These are phyloP conservation scores for Orthosia gracilis DNA, from an alignment of 2,888 invertebrate species.

Conservation along the genomic window DNA sequence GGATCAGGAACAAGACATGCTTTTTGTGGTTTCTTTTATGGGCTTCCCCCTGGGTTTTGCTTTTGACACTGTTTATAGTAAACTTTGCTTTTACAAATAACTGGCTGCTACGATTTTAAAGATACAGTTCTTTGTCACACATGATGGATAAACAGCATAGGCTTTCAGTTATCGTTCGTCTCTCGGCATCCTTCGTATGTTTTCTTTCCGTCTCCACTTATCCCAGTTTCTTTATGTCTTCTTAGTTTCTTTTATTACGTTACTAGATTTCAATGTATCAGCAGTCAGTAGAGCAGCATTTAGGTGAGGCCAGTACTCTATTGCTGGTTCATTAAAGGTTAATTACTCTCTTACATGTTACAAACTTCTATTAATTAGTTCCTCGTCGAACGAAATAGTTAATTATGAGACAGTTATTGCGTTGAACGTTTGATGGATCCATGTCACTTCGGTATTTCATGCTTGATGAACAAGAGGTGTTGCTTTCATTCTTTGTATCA, in stretches of 20 bases:
- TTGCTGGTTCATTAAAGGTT: slow-evolving; percentile 28
- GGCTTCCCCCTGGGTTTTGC: background rate
- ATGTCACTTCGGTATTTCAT: slow-evolving; percentile 49
- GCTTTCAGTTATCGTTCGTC: background rate
- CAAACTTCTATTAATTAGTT: slow-evolving; percentile 39
- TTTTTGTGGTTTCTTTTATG: background rate
- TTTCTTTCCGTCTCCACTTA: background rate
- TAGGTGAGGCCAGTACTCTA: background rate
- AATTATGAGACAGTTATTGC: slow-evolving; percentile 50
- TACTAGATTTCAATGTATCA: no score
- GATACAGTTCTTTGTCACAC: background rate
- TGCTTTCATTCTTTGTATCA: slow-evolving; percentile 39
- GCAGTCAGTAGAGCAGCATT: no score
- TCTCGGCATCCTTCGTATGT: no score
- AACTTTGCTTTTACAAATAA: no score
- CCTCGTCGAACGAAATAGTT: slow-evolving; percentile 39
- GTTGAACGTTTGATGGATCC: slow-evolving; percentile 37
- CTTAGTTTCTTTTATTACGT: no score
- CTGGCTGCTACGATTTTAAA: no score
- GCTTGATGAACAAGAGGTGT: slow-evolving; percentile 26
- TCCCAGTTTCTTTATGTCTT: no score
- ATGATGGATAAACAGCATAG: no score
- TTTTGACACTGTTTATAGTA: background rate
- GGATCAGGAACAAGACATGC: background rate
- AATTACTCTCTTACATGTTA: slow-evolving; percentile 14